These are phyloP conservation scores for Pan troglodytes DNA, from an alignment of 2,113 vertebrate species.

Conservation along the genomic window NHGRI_mPanTro3-v2.1_pri NC_072401.2:163896001-163896500, in stretches of 20 bases:
- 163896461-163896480: not conserved
- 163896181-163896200: not conserved
- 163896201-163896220: not conserved
- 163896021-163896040: not conserved
- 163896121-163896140: not conserved
- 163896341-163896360: not conserved
- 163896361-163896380: not conserved
- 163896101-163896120: not conserved
- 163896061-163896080: not conserved
- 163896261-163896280: not conserved
- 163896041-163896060: not conserved
- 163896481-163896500: not conserved
- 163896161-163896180: not conserved
- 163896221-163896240: not conserved
- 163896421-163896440: not conserved
- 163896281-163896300: not conserved
- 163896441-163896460: not conserved
- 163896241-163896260: not conserved
- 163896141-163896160: not conserved
- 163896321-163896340: not conserved
- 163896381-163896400: not conserved
- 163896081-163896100: not conserved
- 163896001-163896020: not conserved
- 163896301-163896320: not conserved
- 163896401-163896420: not conserved